A percentile compares a stretch with the other conserved stretches of the same genome.
Evolutionary conservation across 2,888 invertebrate species (phyloP).

Genomic region (Zygaena filipendulae): DNA sequence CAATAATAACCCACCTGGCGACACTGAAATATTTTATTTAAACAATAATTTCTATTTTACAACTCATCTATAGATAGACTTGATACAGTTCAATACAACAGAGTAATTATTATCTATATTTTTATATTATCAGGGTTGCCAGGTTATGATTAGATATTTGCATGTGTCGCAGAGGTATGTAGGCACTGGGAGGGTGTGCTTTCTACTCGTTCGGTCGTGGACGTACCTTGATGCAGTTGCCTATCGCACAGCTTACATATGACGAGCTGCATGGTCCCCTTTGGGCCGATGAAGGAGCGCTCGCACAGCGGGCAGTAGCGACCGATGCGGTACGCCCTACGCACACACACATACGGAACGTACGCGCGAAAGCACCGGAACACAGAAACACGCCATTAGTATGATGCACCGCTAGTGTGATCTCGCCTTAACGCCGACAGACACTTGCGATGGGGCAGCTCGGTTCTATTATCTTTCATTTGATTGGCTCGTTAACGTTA

Average conservation of each 20-base stretch:
- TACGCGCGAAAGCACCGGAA: constrained; percentile 62
- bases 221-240: constrained; percentile 69
- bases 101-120: too few relatives aligned
- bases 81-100: too few relatives aligned
- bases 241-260: constrained; percentile 69
- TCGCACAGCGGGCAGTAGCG: constrained; percentile 78
- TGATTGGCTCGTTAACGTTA: too few relatives aligned
- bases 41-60: too few relatives aligned
- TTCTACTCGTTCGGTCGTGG: constrained; percentile 24
- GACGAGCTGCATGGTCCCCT: constrained; percentile 74
- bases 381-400: constrained; percentile 68
- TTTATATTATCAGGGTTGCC: too few relatives aligned
- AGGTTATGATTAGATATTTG: too few relatives aligned
- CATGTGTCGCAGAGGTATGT: too few relatives aligned
- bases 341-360: constrained; percentile 56
- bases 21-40: too few relatives aligned
- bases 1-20: too few relatives aligned
- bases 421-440: neutral
- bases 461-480: neutral
- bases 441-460: too few relatives aligned
- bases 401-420: constrained; percentile 17
- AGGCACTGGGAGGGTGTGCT: too few relatives aligned
- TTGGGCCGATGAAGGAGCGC: constrained; percentile 75
- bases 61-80: too few relatives aligned
- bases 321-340: constrained; percentile 77